These are phyloP conservation scores for Seladonia tumulorum DNA, from an alignment of 2,888 invertebrate species.

Conservation along the genomic window DNA sequence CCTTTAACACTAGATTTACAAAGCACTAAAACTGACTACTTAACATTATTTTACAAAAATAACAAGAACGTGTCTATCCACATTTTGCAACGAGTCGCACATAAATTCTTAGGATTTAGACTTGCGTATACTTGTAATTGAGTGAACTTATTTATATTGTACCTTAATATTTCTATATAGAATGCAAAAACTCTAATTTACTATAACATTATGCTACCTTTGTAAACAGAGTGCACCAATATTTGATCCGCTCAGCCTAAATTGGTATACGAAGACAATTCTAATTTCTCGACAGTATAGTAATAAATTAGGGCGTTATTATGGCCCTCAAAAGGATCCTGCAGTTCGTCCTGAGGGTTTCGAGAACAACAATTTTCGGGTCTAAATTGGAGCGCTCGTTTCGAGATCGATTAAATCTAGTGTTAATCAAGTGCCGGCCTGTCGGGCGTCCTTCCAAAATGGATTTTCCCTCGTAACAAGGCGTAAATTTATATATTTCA, in stretches of 20 bases:
- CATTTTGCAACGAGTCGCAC: too few species aligned
- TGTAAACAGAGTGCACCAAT: too few species aligned
- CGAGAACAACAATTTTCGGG: conserved; percentile 1
- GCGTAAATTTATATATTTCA: conserved; percentile 12
- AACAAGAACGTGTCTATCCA: too few species aligned
- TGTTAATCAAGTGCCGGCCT: conserved; percentile 10
- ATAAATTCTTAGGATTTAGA: too few species aligned
- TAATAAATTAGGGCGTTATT: background rate
- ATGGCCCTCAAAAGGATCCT: background rate
- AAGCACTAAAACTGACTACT: too few species aligned
- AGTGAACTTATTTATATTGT: too few species aligned
- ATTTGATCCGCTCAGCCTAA: background rate
- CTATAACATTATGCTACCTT: too few species aligned
- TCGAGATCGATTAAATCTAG: conserved; percentile 13
- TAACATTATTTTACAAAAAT: too few species aligned
- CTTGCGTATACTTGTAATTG: too few species aligned
- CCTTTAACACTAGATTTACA: too few species aligned
- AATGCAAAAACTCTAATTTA: too few species aligned
- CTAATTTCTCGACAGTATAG: background rate
- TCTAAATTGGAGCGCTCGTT: conserved; percentile 3
- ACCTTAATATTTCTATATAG: too few species aligned
- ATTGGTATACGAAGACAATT: background rate
- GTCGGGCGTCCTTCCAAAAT: conserved; percentile 9
- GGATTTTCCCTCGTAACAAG: conserved; percentile 4
- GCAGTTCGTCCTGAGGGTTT: background rate